These are phyloP conservation scores for Leptinotarsa tumamoca DNA, from an alignment of 2,888 invertebrate species.

Conservation along the genomic window DNA sequence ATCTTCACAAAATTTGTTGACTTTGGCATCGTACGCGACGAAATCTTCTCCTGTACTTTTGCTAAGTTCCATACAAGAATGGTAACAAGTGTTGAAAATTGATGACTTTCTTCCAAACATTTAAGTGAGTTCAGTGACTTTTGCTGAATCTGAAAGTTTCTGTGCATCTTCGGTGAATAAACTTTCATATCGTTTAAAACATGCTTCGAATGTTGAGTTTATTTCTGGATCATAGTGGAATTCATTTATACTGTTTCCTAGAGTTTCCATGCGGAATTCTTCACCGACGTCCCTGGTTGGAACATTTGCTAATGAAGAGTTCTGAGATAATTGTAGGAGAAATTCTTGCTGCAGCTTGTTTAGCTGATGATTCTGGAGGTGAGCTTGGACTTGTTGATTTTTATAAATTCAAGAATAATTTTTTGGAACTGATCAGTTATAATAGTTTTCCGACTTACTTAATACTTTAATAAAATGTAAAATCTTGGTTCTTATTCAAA, in stretches of 20 bases:
- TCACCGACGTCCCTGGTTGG: not conserved
- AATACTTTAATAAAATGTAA: too few relatives aligned
- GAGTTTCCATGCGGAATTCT: slow-evolving; percentile 10
- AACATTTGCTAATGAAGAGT: too few relatives aligned
- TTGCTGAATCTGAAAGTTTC: not conserved
- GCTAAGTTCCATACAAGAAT: not conserved
- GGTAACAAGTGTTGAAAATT: slow-evolving; percentile 5
- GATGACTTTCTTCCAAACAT: not conserved
- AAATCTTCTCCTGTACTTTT: not conserved
- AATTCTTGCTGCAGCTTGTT: too few relatives aligned
- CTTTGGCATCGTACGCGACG: not conserved
- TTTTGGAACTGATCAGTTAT: too few relatives aligned
- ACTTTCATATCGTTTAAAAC: not conserved
- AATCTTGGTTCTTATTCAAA: too few relatives aligned
- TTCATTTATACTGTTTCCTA: not conserved
- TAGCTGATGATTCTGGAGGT: too few relatives aligned
- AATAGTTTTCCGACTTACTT: too few relatives aligned
- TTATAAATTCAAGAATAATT: too few relatives aligned
- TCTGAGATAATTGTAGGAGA: too few relatives aligned
- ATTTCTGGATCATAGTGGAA: not conserved
- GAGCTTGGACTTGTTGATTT: too few relatives aligned
- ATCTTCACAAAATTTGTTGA: slow-evolving; percentile 15
- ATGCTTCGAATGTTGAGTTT: not conserved
- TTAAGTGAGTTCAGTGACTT: not conserved
- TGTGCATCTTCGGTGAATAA: slow-evolving; percentile 5